phyloP scores from a whole-genome alignment of 2,797 vertebrate genomes.

The Mormyrops attenuatus region DNA sequence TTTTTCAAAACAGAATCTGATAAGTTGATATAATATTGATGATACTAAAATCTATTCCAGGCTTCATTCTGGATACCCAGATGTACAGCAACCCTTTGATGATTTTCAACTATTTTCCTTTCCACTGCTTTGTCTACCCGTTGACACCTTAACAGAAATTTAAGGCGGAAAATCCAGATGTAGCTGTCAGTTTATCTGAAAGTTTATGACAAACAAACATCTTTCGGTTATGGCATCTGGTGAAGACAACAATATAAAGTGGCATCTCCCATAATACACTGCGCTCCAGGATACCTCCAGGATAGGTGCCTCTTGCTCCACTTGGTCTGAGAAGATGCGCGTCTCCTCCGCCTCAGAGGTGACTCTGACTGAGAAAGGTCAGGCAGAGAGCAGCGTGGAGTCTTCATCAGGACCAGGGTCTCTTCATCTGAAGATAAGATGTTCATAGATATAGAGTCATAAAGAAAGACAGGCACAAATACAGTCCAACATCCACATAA shows the following conservation, averaged over 20 bases:
- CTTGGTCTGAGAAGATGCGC: conserved; percentile 67
- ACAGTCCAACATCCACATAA: neutral
- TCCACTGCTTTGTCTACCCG: neutral
- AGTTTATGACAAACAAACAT: neutral
- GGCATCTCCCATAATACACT: neutral
- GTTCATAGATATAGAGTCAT: conserved; percentile 56
- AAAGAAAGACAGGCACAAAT: neutral
- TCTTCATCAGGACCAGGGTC: conserved; percentile 86
- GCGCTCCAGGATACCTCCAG: conserved; percentile 73
- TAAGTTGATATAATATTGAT: neutral
- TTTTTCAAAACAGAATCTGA: neutral
- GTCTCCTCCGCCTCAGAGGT: conserved; percentile 58
- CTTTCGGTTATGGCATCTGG: neutral
- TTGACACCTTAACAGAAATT: neutral
- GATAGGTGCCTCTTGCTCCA: conserved; percentile 92
- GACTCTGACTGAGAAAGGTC: conserved; percentile 26
- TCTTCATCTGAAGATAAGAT: conserved; percentile 66
- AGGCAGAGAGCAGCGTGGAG: conserved; percentile 54
- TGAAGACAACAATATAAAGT: neutral
- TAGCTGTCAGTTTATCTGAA: conserved; percentile 1
- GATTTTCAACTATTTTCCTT: neutral
- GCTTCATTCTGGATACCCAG: neutral
- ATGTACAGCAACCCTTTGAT: neutral
- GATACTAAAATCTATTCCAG: neutral
- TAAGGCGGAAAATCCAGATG: conserved; percentile 4